phyloP scores from a whole-genome alignment of 2,888 invertebrate genomes.

The Brachycybe producta region DNA sequence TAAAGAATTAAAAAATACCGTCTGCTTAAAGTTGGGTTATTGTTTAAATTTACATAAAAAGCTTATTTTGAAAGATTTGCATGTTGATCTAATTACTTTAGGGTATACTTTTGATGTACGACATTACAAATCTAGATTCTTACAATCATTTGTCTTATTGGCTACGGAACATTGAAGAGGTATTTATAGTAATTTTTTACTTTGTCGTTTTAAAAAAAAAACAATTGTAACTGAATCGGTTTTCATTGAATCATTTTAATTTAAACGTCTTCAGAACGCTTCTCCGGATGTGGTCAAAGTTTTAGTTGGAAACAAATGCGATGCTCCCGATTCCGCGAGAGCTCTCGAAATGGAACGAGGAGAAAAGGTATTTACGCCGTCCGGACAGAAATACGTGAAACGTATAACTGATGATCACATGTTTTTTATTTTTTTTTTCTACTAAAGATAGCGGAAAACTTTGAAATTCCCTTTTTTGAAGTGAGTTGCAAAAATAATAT shows the following conservation, averaged over 20 bases:
- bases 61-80: background rate
- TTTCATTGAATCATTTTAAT: background rate
- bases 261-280: conserved; percentile 50
- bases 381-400: background rate
- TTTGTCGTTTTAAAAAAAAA: background rate
- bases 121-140: conserved; percentile 77
- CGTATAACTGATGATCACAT: too few species aligned
- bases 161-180: conserved; percentile 81
- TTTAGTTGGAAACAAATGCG: conserved; percentile 73
- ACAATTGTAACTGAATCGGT: background rate
- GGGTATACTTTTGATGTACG: conserved; percentile 83
- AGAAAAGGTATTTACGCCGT: conserved; percentile 49
- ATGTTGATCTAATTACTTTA: conserved; percentile 20
- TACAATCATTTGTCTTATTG: conserved; percentile 81
- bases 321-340: conserved; percentile 52
- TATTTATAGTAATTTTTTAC: conserved; percentile 29
- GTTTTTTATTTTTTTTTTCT: conserved; percentile 12
- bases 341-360: conserved; percentile 66
- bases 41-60: background rate
- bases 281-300: conserved; percentile 76
- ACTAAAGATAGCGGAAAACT: conserved; percentile 69
- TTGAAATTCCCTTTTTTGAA: conserved; percentile 77
- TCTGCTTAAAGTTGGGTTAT: too few species aligned
- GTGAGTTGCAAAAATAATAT: conserved; percentile 76
- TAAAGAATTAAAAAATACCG: too few species aligned